phyloP scores from a whole-genome alignment of 2,113 vertebrate species.

The Oreochromis niloticus region DNA sequence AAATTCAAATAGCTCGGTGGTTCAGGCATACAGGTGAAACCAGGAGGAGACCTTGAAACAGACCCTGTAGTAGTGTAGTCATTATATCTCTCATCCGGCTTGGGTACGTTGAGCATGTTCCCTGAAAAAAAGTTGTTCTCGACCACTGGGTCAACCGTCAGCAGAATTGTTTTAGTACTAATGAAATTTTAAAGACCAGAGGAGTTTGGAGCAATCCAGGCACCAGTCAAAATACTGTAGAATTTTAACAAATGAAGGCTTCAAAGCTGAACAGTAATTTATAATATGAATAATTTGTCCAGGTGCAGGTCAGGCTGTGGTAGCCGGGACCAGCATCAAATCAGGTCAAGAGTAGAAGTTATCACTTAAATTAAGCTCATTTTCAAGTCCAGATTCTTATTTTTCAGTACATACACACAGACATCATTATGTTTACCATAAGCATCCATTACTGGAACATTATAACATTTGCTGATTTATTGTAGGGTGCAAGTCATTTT shows the following conservation, averaged over 20 bases:
- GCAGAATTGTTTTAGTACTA: neutral
- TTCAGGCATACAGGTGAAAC: too few species aligned
- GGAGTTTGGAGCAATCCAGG: neutral
- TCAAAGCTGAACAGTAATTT: fast-evolving
- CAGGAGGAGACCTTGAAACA: too few species aligned
- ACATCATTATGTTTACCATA: neutral
- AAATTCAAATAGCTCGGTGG: neutral
- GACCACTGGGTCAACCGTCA: too few species aligned
- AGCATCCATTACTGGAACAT: fast-evolving
- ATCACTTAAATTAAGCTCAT: neutral
- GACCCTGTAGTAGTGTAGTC: too few species aligned
- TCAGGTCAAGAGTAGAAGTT: neutral
- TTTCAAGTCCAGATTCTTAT: neutral
- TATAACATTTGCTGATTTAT: neutral
- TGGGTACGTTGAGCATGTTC: too few species aligned
- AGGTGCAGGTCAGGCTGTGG: neutral
- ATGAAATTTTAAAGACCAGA: neutral
- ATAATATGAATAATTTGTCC: neutral
- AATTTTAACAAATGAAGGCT: neutral
- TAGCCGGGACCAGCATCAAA: fast-evolving
- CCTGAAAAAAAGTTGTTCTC: too few species aligned
- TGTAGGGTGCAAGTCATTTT: neutral
- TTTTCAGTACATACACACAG: fast-evolving
- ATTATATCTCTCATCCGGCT: too few species aligned
- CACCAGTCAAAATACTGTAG: fast-evolving